Evolutionary conservation across 2,113 vertebrate species (phyloP), one percentile per base, ranked within the genome.

Genomic region (Psammodynastes pulverulentus): DNA sequence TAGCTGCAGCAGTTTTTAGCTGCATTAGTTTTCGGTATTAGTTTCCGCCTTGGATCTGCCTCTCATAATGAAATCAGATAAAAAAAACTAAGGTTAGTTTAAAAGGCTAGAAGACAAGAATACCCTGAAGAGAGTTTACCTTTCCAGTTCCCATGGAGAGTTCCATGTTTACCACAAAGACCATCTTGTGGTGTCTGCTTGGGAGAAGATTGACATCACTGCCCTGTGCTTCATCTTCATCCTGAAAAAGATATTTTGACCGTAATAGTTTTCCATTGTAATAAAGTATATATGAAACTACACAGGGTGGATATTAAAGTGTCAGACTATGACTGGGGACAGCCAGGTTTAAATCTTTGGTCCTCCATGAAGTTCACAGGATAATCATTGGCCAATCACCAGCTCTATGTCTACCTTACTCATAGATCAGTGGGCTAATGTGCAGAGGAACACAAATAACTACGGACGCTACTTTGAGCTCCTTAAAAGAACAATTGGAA

Each of bases 131-230:
- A 79, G 79, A 43, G 3, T 86, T 89, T 92, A 98, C 98, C 97
- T 98, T 98, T 92, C 98, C 98, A 29, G 97, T 96, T 3, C 98
- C 98, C 98, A 98, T 98, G 67, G 97, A 97, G 29, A 98, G 97
- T 91, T 98, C 98, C 98, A 98, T 98, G 94, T 98, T 98, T 86
- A 98, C 98, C 89, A 98, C 98, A 95, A 98, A 98, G 94, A 98
- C 98, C 98, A 98, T 98, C 95, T 98, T 98, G 94, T 97, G 97
- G 95, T 96, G 96, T 45, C 96, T 79, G 72, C 72, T 21, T 79
- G 72, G 72, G 17, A 79, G 72, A 79, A 79, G 67, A 79, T 19
- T 79, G 72, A 79, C 72, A 79, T 79, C 91, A 84, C 98, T 97
- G 24, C 97, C 97, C 4, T 98, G 97, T 4, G 95, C 97, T 17